Evolutionary conservation across 1,140 invertebrate genomes (phyloP).

Genomic region (Amyelois transitella): DNA sequence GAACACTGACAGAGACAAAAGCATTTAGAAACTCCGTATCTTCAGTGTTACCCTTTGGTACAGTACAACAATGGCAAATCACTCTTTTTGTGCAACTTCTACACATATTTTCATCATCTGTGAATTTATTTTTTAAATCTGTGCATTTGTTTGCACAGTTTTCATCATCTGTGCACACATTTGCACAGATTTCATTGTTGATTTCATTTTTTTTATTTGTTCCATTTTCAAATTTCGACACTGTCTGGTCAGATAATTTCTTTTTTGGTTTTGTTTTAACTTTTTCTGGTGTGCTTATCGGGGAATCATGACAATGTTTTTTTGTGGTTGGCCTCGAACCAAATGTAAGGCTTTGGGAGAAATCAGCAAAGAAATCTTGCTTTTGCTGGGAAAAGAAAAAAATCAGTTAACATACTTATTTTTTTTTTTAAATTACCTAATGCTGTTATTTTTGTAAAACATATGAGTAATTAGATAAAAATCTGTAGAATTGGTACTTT

Average conservation of each 20-base stretch:
- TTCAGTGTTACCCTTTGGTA: slow-evolving; percentile 16
- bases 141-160: background rate
- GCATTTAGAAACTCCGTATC: slow-evolving; percentile 53
- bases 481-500: no score
- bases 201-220: slow-evolving; percentile 4
- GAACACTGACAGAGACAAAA: slow-evolving; percentile 53
- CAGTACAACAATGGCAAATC: slow-evolving; percentile 33
- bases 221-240: slow-evolving; percentile 9
- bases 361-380: slow-evolving; percentile 50
- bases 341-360: slow-evolving; percentile 30
- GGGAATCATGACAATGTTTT: slow-evolving; percentile 33
- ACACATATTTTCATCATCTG: background rate
- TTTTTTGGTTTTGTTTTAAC: slow-evolving; percentile 11
- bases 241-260: slow-evolving; percentile 3
- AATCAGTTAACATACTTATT: no score
- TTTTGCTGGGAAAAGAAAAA: slow-evolving; percentile 42
- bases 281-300: slow-evolving; percentile 7
- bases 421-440: no score
- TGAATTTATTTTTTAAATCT: background rate
- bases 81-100: slow-evolving; percentile 1
- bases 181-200: background rate
- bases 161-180: background rate
- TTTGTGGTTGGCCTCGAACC: slow-evolving; percentile 21
- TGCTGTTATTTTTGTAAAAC: no score
- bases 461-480: no score